phyloP scores from a whole-genome alignment of 37 sponge, comb jelly and placozoan species.

The Geodia barretti region DNA sequence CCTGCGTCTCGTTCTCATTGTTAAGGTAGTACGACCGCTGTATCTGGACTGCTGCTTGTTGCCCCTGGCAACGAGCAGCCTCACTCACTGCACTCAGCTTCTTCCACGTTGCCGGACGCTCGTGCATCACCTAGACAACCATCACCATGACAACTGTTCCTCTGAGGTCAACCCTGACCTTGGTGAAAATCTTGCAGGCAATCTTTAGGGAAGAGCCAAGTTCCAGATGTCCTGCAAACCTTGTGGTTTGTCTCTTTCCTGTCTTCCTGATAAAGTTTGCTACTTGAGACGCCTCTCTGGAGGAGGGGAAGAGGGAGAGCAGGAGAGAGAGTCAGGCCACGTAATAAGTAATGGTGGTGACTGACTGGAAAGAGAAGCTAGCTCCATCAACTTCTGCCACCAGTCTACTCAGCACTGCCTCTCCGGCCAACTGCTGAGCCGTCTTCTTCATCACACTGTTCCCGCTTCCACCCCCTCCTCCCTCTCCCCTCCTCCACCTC shows the following conservation, averaged over 20 bases:
- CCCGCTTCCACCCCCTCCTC: conserved; percentile 29
- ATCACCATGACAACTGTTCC: neutral
- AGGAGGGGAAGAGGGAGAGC: neutral
- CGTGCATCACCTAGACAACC: conserved; percentile 52
- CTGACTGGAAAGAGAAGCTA: conserved; percentile 70
- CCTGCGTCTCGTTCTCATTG: conserved; percentile 94
- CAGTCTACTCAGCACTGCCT: conserved; percentile 46
- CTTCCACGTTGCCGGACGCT: conserved; percentile 86
- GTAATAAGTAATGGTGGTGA: no score
- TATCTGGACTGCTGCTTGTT: conserved; percentile 71
- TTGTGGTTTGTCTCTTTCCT: conserved; percentile 79
- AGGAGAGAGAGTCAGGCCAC: neutral
- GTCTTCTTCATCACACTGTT: conserved; percentile 50
- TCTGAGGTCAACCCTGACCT: conserved; percentile 21
- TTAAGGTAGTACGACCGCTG: conserved; percentile 81
- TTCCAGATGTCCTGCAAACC: conserved; percentile 78
- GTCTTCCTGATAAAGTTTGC: conserved; percentile 61
- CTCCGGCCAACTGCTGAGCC: conserved; percentile 69
- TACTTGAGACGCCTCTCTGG: conserved; percentile 63
- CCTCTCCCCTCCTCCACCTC: conserved; percentile 13
- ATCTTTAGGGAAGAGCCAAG: conserved; percentile 79
- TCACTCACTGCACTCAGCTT: conserved; percentile 91
- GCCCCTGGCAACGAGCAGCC: conserved; percentile 68
- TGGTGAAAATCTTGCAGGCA: conserved; percentile 82
- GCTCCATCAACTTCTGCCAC: conserved; percentile 52